Base-by-base conservation (phyloP, 2,113 vertebrate species). In the Antechinus flavipes region DNA sequence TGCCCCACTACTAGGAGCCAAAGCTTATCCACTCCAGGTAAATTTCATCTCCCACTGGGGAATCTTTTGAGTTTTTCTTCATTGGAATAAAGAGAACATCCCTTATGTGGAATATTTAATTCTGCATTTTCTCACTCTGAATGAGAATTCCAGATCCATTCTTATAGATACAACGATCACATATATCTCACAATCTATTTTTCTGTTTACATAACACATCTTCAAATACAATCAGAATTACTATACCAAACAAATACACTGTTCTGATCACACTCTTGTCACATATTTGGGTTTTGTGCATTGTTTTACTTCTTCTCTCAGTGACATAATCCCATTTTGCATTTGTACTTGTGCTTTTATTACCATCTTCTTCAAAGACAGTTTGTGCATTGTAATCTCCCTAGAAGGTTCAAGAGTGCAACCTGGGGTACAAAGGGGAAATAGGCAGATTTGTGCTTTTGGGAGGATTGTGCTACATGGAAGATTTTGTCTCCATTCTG, bases 361-460 rank as follows among this genome's bases (percentile, higher is more conserved):
- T 5, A 46, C 25, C 91, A 84, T 49, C 16, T 24, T 89, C 47
- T 91, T 46, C 46, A 54, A 25, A 54, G 92, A 92, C 14, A 55
- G 27, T 52, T 16, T 61, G 54, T 94, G 91, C 56, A 58, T 42
- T 55, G 93, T 90, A 50, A 24, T 91, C 24, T 52, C 90, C 47
- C 90, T 49, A 90, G 90, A 26, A 27, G 90, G 27, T 90, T 50
- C n/a, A 52, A 52, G 49, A 26, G 90, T 90, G 47, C 46, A 90
- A 27, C 3, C 47, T 50, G 90, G 46, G 46, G 2, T 30, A 12
- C 8, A 12, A 27, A 52, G 49, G 90, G 49, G 90, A 52, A 90
- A 3, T 1, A 27, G 93, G 54, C 89, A 53, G 7, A 61, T 94
- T 22, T 97, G 97, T 98, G 98, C 96, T 96, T 97, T 89, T 27